Conservation (phyloP, 2,888 invertebrate species). For the Trilocha varians region DNA sequence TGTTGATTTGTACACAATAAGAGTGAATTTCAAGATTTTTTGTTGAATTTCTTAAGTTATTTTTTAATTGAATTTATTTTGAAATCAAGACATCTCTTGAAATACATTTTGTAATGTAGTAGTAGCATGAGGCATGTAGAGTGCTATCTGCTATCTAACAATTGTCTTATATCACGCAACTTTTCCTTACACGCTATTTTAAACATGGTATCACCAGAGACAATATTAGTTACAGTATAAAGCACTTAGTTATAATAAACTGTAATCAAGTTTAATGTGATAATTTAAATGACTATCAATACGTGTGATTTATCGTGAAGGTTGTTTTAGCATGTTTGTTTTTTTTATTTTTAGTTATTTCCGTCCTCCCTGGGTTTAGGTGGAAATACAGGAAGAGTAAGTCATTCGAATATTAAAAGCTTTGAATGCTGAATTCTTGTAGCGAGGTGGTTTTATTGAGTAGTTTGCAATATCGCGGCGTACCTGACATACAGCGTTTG, state of each 20-base stretch:
- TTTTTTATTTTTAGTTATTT: slow-evolving; percentile 67
- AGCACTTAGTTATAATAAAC: too few relatives aligned
- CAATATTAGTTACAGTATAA: too few relatives aligned
- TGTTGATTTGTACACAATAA: slow-evolving; percentile 12
- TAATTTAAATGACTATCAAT: too few relatives aligned
- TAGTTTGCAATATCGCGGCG: not conserved
- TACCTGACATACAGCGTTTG: not conserved
- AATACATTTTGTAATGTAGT: slow-evolving; percentile 27
- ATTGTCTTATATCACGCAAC: not conserved
- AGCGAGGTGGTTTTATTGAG: slow-evolving; percentile 26
- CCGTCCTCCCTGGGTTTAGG: slow-evolving; percentile 55
- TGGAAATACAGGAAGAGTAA: slow-evolving; percentile 61
- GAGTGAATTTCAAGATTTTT: slow-evolving; percentile 36
- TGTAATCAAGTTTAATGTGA: too few relatives aligned
- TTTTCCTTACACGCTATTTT: not conserved
- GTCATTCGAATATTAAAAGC: slow-evolving; percentile 44
- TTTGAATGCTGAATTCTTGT: slow-evolving; percentile 50
- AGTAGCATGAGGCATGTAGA: slow-evolving; percentile 39
- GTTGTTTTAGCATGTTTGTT: slow-evolving; percentile 42
- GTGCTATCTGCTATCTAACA: slow-evolving; percentile 21
- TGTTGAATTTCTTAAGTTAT: too few relatives aligned
- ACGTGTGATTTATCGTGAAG: slow-evolving; percentile 10
- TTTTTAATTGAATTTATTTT: slow-evolving; percentile 5
- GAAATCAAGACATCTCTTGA: slow-evolving; percentile 26
- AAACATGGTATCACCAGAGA: not conserved